phyloP scores from a whole-genome alignment of 2,888 invertebrate genomes.

The Brachylomia viminalis region DNA sequence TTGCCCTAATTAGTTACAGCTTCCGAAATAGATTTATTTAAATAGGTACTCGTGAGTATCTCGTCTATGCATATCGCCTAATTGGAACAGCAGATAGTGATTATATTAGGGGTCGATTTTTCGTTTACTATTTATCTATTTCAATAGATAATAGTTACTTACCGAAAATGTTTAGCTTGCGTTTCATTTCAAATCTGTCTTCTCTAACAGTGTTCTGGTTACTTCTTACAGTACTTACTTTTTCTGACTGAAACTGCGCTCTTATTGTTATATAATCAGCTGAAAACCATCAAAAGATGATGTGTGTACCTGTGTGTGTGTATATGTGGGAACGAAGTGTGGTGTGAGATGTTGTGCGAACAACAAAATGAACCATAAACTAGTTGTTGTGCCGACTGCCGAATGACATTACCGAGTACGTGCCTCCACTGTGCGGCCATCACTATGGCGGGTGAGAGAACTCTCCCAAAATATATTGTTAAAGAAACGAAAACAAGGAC shows the following conservation, averaged over 20 bases:
- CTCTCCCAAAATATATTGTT: neutral
- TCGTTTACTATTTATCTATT: too few species aligned
- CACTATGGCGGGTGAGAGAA: constrained; percentile 46
- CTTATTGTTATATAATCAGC: constrained; percentile 13
- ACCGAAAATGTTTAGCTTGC: too few species aligned
- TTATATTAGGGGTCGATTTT: too few species aligned
- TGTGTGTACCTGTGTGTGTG: constrained; percentile 16
- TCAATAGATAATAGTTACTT: too few species aligned
- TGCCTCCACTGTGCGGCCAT: constrained; percentile 75
- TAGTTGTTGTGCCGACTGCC: constrained; percentile 84
- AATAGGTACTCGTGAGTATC: too few species aligned
- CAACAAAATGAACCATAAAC: constrained; percentile 83
- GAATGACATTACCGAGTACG: constrained; percentile 88
- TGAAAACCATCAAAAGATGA: constrained; percentile 26
- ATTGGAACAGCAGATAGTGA: too few species aligned
- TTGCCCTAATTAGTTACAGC: neutral
- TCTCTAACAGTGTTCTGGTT: too few species aligned
- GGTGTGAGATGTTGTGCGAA: constrained; percentile 69
- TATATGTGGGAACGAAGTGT: constrained; percentile 42
- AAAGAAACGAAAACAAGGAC: neutral
- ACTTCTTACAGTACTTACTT: too few species aligned
- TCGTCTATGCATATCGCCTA: too few species aligned
- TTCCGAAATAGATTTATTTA: neutral
- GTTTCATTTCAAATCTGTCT: neutral
- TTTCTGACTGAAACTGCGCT: neutral